Conservation (phyloP, 2,113 vertebrate species). For the Lynx canadensis region DNA sequence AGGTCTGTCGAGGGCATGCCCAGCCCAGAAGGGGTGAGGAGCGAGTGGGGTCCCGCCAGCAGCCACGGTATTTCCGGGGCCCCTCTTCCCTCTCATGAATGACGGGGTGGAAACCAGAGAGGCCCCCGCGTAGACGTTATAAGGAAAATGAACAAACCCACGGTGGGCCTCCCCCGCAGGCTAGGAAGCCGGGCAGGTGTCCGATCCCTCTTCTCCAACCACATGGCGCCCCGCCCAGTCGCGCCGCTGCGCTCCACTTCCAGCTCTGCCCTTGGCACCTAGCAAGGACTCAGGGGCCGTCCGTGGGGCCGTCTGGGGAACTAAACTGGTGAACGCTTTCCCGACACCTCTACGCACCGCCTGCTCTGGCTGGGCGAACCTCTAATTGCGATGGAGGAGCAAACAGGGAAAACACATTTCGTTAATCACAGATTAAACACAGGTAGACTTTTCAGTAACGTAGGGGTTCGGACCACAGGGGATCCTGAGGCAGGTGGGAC, state of each 20-base stretch:
- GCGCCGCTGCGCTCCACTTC: background rate
- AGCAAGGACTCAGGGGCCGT: background rate
- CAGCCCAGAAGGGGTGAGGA: rapidly evolving
- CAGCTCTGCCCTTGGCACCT: background rate
- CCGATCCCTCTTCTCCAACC: background rate
- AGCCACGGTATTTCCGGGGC: background rate
- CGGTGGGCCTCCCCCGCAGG: background rate
- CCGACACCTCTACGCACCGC: no score
- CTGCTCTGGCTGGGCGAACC: background rate
- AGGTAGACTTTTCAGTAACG: background rate
- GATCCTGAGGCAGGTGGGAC: background rate
- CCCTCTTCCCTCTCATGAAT: rapidly evolving
- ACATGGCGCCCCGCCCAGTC: background rate
- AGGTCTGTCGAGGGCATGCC: background rate
- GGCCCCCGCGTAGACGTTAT: background rate
- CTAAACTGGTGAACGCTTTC: background rate
- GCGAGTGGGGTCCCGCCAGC: rapidly evolving
- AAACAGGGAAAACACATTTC: no score
- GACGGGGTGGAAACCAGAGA: background rate
- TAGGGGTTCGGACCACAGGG: background rate
- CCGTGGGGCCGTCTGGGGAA: background rate
- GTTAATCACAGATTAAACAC: background rate
- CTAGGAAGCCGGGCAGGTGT: background rate
- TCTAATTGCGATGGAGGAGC: background rate
- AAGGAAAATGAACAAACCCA: no score